A percentile compares a stretch with the other conserved stretches of the same genome.
Conservation (phyloP, 2,113 vertebrate genomes). For the Myotis davidii region DNA sequence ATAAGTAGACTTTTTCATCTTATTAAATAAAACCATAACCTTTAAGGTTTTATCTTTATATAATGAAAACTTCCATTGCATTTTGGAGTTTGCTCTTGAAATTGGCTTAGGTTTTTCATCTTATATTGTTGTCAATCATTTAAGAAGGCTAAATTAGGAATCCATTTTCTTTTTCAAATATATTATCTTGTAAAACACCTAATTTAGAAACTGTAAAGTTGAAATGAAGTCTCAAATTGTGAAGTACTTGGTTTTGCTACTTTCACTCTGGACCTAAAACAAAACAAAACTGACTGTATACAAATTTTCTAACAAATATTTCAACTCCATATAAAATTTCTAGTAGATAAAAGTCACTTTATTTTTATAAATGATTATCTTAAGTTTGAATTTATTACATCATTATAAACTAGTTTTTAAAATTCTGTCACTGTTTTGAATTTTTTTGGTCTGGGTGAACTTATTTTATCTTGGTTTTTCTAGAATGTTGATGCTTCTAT, state of each 20-base stretch:
- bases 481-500: background rate
- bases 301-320: background rate
- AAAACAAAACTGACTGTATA: background rate
- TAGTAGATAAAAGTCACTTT: background rate
- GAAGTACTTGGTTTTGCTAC: background rate
- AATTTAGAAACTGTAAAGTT: background rate
- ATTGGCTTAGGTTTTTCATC: background rate
- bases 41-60: background rate
- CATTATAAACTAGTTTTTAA: background rate
- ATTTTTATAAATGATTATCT: background rate
- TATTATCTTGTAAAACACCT: constrained; percentile 1
- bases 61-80: background rate
- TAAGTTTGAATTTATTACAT: background rate
- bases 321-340: background rate
- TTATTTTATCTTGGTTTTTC: constrained; percentile 42
- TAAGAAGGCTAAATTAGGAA: constrained; percentile 55
- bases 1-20: background rate
- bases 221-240: background rate
- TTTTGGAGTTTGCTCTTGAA: background rate
- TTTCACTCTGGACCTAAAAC: background rate
- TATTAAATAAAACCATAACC: constrained; percentile 27
- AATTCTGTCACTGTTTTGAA: constrained; percentile 4
- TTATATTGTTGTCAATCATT: constrained; percentile 25
- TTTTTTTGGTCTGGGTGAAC: background rate
- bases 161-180: constrained; percentile 35